Evolutionary conservation across 2,888 invertebrate genomes (phyloP), one percentile per base, ranked within the genome.

Genomic region (Tachystola acroxantha): DNA sequence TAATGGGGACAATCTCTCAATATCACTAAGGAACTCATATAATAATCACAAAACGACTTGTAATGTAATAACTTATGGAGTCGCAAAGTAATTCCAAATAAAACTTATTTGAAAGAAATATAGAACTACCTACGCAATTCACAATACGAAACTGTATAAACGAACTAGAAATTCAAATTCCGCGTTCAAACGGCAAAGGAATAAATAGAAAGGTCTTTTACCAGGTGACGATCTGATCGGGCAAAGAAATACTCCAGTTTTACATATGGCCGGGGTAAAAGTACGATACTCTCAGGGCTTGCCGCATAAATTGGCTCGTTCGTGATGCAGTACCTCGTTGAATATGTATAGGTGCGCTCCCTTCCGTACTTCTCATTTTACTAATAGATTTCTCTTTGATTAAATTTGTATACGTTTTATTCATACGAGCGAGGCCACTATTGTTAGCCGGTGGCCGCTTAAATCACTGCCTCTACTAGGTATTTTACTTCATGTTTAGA

Each of bases 351-450:
- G 78, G 74, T 82, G 77, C 67, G 79, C 79, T 80, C 85, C 85
- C 85, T 86, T 82, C 85, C 86, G 79, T 82, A 82, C 77, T 85
- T 82, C 85, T 85, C 86, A 86, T 86, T 86, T 86, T 86, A 84
- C 86, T 86, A 86, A 86, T 86, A 86, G 85, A 86, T 85, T 86
- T 82, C 79, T 78, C 81, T 85, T 81, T 86, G 85, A 86, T 86
- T 86, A 86, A 85, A 86, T 85, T 85, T 86, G 85, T 85, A 80
- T 81, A 78, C 79, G 76, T 82, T 86, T 84, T 84, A 85, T 84
- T 81, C 84, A 82, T 81, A 79, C 70, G 72, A 53, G 51, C 54
- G 64, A 69, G 68, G 66, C 74, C 62, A 73, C 77, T 81, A 80
- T 79, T 81, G 81, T 84, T 80, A 66, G 67, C 61, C 58, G 55